Conservation (phyloP, 2,797 vertebrate genomes). For the Anabacerthia variegaticeps region DNA sequence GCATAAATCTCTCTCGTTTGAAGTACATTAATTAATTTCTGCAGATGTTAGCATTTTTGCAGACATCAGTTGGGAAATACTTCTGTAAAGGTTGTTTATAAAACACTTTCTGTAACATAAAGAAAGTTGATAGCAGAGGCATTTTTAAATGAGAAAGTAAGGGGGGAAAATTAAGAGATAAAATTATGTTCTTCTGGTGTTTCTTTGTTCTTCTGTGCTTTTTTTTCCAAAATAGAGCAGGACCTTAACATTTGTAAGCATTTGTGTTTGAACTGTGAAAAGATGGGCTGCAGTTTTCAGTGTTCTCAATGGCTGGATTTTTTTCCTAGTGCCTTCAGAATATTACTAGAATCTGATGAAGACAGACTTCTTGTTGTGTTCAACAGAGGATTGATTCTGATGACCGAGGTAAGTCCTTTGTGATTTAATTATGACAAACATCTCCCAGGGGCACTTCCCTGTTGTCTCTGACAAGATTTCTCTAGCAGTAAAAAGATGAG, state of each 20-base stretch:
- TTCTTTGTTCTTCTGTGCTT: not conserved
- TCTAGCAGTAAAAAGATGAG: not conserved
- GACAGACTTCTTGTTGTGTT: constrained; percentile 96
- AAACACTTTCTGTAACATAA: not conserved
- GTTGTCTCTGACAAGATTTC: not conserved
- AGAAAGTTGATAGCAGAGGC: not conserved
- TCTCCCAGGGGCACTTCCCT: not conserved
- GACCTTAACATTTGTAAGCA: not conserved
- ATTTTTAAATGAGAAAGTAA: not conserved
- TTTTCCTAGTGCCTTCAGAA: constrained; percentile 93
- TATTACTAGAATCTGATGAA: constrained; percentile 96
- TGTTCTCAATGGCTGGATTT: constrained; percentile 4
- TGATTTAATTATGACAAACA: not conserved
- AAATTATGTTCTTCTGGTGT: not conserved
- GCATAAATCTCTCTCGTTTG: not conserved
- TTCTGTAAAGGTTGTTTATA: not conserved
- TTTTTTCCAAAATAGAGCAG: not conserved
- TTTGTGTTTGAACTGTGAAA: not conserved
- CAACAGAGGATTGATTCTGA: constrained; percentile 95
- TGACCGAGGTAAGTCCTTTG: constrained; percentile 88
- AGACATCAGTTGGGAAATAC: not conserved
- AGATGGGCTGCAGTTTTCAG: not conserved
- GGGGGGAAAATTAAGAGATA: rapidly evolving
- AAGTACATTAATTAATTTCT: not conserved
- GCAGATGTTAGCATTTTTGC: not conserved